These are phyloP conservation scores for Agrypnus murinus DNA, from an alignment of 2,888 invertebrate species.

Conservation along the genomic window DNA sequence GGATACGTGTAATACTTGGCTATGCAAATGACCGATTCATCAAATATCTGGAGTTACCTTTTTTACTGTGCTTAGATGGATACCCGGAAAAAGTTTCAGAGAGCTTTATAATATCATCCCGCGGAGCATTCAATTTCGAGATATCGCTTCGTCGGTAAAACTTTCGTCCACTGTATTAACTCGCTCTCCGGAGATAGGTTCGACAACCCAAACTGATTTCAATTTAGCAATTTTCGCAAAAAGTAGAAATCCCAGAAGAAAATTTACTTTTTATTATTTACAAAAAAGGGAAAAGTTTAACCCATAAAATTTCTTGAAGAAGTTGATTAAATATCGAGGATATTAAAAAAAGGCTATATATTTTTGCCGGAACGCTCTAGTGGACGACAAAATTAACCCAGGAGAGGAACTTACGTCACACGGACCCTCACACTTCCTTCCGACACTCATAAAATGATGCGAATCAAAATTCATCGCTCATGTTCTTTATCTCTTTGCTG, in stretches of 20 bases:
- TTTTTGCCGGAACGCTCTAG: too few relatives aligned
- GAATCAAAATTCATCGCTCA: conserved; percentile 20
- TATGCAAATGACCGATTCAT: conserved; percentile 43
- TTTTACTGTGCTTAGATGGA: not conserved
- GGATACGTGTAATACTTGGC: conserved; percentile 43
- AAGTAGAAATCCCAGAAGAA: not conserved
- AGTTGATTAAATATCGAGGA: too few relatives aligned
- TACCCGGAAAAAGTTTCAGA: conserved; percentile 5
- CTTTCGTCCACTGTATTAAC: not conserved
- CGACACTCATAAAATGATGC: conserved; percentile 18
- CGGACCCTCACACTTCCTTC: conserved; percentile 18
- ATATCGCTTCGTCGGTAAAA: not conserved
- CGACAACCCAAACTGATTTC: conserved; percentile 9
- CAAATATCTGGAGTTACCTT: conserved; percentile 13
- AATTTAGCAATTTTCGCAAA: not conserved
- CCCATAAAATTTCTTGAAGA: too few relatives aligned
- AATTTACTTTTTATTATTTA: not conserved
- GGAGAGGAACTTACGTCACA: not conserved
- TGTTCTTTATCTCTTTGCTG: conserved; percentile 8
- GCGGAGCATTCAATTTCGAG: not conserved
- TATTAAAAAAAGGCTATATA: too few relatives aligned
- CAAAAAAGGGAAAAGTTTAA: not conserved
- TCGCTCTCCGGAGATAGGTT: conserved; percentile 4
- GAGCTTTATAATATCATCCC: not conserved
- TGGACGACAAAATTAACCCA: conserved; percentile 14